A percentile compares a stretch with the other conserved stretches of the same genome.
Conservation (phyloP, 2,888 invertebrate species). For the Frankliniella fusca region DNA sequence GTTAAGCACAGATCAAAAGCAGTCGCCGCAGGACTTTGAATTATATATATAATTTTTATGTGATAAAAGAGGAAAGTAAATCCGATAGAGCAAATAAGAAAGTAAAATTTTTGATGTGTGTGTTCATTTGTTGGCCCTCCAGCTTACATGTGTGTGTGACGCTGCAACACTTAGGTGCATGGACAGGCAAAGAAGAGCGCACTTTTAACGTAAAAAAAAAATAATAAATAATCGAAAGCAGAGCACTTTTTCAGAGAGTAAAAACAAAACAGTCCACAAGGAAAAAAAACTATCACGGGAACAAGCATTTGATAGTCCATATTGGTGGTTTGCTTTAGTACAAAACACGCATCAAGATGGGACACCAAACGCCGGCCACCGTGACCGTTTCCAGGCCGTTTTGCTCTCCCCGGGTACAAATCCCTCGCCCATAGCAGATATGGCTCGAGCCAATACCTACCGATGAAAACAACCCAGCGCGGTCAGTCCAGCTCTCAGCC, state of each 20-base stretch:
- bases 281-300: too few species aligned
- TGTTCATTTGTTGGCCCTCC: neutral
- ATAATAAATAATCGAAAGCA: neutral
- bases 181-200: conserved; percentile 21
- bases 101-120: neutral
- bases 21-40: neutral
- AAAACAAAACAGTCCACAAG: too few species aligned
- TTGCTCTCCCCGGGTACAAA: too few species aligned
- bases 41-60: too few species aligned
- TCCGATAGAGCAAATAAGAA: conserved; percentile 14
- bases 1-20: neutral
- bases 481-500: neutral
- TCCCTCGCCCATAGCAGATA: neutral
- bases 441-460: conserved; percentile 9
- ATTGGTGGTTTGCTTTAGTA: too few species aligned
- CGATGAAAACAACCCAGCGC: conserved; percentile 13
- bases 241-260: too few species aligned
- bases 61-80: neutral
- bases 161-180: neutral
- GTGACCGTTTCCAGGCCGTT: too few species aligned
- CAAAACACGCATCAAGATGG: too few species aligned
- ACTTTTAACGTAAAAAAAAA: neutral
- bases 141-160: neutral
- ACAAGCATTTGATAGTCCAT: too few species aligned
- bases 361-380: too few species aligned